Base-by-base conservation (phyloP, 1,140 invertebrate species). In the Anoplophora glabripennis region DNA sequence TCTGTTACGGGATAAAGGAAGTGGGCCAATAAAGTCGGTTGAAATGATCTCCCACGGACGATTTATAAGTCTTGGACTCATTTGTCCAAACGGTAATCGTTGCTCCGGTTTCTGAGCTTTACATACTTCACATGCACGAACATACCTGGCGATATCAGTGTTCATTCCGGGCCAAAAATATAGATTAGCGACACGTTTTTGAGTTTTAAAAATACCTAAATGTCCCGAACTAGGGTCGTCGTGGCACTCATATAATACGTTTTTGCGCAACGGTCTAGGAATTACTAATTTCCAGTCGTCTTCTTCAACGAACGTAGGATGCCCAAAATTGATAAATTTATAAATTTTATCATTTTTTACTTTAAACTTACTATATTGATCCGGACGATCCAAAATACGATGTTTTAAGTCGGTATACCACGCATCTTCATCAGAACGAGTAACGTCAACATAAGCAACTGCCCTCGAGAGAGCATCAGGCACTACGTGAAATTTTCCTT, bases 1-100 rank as follows among this genome's bases (percentile, higher is more conserved):
- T 2, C 65, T 61, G 8, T 8, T 28, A 4, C 37, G 9, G 2
- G 62, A 70, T 7, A 38, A 12, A 1, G 70, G 62, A 1, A 74
- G 48, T 3, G 70, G 65, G 15, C 69, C 63, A 67, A 79, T 53
- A 72, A 81, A 49, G 74, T 78, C 53, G 5, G 45, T 63, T 15
- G 41, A 40, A 3, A 61, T 44, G 11, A 51, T 2, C 42, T 61
- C 36, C 54, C 53, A 61, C 3, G 59, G 54, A 4, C 34, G 33
- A 21, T 11, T 4, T 10, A 49, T 35, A 1, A 4, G 12, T 11
- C 40, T n/a, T 3, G 8, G 1, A 45, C 28, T 15, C 57, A 63
- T 63, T 9, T 14, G 8, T 34, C 49, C 57, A 10, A n/a, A 5
- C 11, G 61, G 47, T 14, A 15, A 11, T 9, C 48, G 21, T 28